Percentiles rank a stretch among this genome's conserved stretches.
Conservation (phyloP, 1,140 invertebrate species). For the Brachionus manjavacas region DNA sequence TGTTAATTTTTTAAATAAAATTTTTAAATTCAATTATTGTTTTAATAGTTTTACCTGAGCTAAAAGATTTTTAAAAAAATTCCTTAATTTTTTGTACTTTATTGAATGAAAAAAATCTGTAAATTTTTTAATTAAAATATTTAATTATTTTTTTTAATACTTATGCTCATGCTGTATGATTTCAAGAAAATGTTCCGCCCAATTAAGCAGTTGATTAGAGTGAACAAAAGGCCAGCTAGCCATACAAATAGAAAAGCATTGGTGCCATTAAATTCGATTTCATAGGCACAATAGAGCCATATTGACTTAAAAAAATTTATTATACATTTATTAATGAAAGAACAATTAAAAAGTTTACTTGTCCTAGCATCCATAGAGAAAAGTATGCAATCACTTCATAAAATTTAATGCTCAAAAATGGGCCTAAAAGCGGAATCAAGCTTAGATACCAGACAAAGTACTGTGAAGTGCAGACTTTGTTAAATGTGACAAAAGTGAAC, state of each 20-base stretch:
- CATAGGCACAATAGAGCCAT: constrained; percentile 29
- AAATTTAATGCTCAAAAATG: neutral
- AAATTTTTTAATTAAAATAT: neutral
- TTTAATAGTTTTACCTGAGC: neutral
- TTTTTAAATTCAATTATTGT: neutral
- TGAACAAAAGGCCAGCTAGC: constrained; percentile 20
- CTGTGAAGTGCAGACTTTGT: constrained; percentile 80
- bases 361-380: neutral
- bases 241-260: constrained; percentile 13
- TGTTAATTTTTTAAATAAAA: neutral
- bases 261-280: neutral
- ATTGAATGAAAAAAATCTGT: neutral
- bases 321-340: neutral
- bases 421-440: neutral
- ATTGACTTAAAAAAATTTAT: constrained; percentile 1
- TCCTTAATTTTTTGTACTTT: neutral
- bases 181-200: neutral
- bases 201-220: neutral
- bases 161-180: neutral
- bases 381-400: neutral
- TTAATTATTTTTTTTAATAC: neutral
- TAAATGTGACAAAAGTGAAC: constrained; percentile 83
- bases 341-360: neutral
- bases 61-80: too few relatives aligned
- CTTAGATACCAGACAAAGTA: constrained; percentile 42